phyloP scores from a whole-genome alignment of 2,113 vertebrate species.

The Fulica atra region DNA sequence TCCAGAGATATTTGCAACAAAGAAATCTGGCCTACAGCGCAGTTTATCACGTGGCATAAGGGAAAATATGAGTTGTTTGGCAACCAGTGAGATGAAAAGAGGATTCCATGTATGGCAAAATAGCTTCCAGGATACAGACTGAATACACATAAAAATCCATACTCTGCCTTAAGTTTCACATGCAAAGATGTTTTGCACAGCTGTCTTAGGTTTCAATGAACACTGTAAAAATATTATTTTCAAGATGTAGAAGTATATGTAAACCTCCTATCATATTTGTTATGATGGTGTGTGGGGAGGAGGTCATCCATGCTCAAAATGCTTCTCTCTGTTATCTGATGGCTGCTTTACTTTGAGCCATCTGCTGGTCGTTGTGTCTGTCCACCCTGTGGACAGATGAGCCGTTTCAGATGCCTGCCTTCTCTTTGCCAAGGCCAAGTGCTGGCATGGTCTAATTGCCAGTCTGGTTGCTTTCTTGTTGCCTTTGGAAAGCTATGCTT shows the following conservation, averaged over 20 bases:
- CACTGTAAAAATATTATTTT: constrained; percentile 29
- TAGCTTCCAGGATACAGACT: constrained; percentile 55
- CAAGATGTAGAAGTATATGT: background rate
- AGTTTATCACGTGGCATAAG: constrained; percentile 20
- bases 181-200: background rate
- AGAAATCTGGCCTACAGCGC: background rate
- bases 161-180: background rate
- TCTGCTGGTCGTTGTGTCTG: background rate
- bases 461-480: constrained; percentile 76
- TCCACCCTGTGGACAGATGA: background rate
- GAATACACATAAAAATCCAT: constrained; percentile 37
- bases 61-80: constrained; percentile 56
- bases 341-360: background rate
- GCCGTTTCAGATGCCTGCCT: background rate
- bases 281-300: background rate
- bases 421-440: constrained; percentile 25
- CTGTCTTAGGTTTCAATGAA: constrained; percentile 8
- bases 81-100: constrained; percentile 54
- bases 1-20: constrained; percentile 17
- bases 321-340: background rate
- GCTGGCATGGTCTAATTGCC: constrained; percentile 67
- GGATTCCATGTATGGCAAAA: constrained; percentile 54
- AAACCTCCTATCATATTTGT: constrained; percentile 5
- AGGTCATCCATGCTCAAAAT: background rate
- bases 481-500: constrained; percentile 77